phyloP scores from a whole-genome alignment of 2,888 invertebrate genomes.

The Drosophila kokeensis region DNA sequence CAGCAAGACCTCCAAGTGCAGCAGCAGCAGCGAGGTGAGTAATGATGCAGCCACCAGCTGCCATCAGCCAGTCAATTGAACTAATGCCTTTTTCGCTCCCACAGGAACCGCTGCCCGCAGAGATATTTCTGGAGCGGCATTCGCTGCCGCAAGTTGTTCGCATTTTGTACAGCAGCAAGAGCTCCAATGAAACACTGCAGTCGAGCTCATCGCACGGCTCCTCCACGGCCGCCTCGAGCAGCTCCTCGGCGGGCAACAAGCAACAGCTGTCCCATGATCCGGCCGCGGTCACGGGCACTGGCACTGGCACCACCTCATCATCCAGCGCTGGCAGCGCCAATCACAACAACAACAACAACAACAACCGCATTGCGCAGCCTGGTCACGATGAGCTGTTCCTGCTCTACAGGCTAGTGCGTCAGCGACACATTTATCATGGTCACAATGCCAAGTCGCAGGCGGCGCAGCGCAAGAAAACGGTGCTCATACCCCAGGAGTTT shows the following conservation, averaged over 20 bases:
- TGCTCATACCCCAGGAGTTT: constrained; percentile 85
- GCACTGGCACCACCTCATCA: constrained; percentile 41
- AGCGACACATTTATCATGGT: constrained; percentile 84
- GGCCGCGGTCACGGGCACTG: constrained; percentile 47
- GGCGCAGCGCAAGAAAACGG: constrained; percentile 83
- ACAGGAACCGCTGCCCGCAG: constrained; percentile 83
- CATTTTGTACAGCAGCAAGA: constrained; percentile 81
- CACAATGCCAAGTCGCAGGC: constrained; percentile 83
- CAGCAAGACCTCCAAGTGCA: constrained; percentile 84
- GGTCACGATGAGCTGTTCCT: constrained; percentile 82
- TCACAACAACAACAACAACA: constrained; percentile 34
- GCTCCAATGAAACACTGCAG: constrained; percentile 83
- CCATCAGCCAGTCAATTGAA: background rate
- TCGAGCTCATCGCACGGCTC: constrained; percentile 85
- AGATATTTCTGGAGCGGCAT: constrained; percentile 84
- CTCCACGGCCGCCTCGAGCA: constrained; percentile 82
- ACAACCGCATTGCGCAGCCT: constrained; percentile 41
- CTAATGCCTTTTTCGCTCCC: background rate
- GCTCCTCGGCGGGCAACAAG: constrained; percentile 71
- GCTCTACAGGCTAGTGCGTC: constrained; percentile 83
- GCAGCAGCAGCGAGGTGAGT: constrained; percentile 84
- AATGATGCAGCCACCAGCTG: too few species aligned
- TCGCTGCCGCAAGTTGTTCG: constrained; percentile 84
- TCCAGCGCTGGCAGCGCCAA: constrained; percentile 44
- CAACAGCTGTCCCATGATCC: constrained; percentile 24